Evolutionary conservation across 64 coral and sea anemone genomes (phyloP).

Genomic region (Montipora capricornis): DNA sequence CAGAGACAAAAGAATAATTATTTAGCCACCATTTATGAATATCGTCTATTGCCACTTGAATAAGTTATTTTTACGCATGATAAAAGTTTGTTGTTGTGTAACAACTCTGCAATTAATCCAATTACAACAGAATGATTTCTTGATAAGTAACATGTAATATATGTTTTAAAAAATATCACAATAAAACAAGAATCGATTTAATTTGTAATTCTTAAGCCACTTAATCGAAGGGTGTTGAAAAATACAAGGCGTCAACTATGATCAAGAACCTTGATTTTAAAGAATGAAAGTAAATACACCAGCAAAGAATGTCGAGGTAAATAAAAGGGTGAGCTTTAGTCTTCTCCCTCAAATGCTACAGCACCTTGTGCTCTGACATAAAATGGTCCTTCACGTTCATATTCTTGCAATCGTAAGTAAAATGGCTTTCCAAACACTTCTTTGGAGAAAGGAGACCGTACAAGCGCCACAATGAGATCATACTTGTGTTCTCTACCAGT

Average conservation of each 20-base stretch:
- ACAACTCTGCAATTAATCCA: too few species aligned
- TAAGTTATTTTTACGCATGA: too few species aligned
- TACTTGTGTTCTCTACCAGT: constrained; percentile 90
- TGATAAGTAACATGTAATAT: too few species aligned
- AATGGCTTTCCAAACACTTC: constrained; percentile 89
- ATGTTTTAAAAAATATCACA: too few species aligned
- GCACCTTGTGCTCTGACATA: constrained; percentile 82
- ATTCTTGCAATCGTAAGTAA: constrained; percentile 84
- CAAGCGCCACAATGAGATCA: constrained; percentile 83
- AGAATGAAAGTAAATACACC: not conserved
- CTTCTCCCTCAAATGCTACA: constrained; percentile 91
- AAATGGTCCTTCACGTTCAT: constrained; percentile 95
- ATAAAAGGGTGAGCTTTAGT: constrained; percentile 13
- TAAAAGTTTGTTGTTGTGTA: too few species aligned
- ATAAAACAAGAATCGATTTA: too few species aligned
- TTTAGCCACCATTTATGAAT: too few species aligned
- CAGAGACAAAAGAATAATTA: too few species aligned
- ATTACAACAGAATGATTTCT: too few species aligned
- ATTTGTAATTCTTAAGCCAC: too few species aligned
- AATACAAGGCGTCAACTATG: not conserved
- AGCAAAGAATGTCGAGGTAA: not conserved
- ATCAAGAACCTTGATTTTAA: not conserved
- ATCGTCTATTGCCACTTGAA: too few species aligned
- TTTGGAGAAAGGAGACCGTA: constrained; percentile 55
- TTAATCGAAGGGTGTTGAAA: too few species aligned